A percentile compares a stretch with the other conserved stretches of the same genome.
phyloP scores from a whole-genome alignment of 2,888 invertebrate species.

The Harmothoe impar region DNA sequence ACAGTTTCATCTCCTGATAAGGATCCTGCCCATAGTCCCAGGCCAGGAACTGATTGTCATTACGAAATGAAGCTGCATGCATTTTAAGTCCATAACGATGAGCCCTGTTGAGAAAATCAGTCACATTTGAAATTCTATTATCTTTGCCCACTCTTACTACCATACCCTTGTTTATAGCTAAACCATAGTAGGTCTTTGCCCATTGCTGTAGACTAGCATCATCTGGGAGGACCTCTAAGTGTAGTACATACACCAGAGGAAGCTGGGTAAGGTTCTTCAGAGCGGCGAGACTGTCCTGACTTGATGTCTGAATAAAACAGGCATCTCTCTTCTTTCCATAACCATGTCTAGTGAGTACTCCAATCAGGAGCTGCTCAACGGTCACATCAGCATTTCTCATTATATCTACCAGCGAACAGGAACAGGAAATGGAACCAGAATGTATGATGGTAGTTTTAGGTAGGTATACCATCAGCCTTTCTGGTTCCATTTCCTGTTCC shows the following conservation, averaged over 20 bases:
- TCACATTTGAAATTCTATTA: slow-evolving; percentile 59
- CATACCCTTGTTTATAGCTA: slow-evolving; percentile 65
- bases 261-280: slow-evolving; percentile 63
- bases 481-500: too few relatives aligned
- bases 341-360: slow-evolving; percentile 50
- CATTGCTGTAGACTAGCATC: slow-evolving; percentile 63
- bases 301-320: slow-evolving; percentile 70
- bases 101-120: slow-evolving; percentile 66
- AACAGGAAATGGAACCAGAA: too few relatives aligned
- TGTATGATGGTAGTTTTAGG: too few relatives aligned
- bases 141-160: slow-evolving; percentile 42
- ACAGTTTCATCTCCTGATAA: slow-evolving; percentile 66
- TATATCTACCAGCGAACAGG: too few relatives aligned
- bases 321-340: slow-evolving; percentile 64
- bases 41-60: slow-evolving; percentile 69
- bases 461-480: too few relatives aligned
- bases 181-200: slow-evolving; percentile 66
- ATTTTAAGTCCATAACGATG: slow-evolving; percentile 60
- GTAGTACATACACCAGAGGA: slow-evolving; percentile 58
- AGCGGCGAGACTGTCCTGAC: slow-evolving; percentile 62
- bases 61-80: slow-evolving; percentile 70
- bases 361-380: slow-evolving; percentile 69
- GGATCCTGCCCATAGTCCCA: slow-evolving; percentile 71
- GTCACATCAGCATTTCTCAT: slow-evolving; percentile 65
- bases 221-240: not conserved